These are phyloP conservation scores for Parauchenoglanis ngamensis DNA, from an alignment of 2,797 vertebrate genomes.

Conservation along the genomic window DNA sequence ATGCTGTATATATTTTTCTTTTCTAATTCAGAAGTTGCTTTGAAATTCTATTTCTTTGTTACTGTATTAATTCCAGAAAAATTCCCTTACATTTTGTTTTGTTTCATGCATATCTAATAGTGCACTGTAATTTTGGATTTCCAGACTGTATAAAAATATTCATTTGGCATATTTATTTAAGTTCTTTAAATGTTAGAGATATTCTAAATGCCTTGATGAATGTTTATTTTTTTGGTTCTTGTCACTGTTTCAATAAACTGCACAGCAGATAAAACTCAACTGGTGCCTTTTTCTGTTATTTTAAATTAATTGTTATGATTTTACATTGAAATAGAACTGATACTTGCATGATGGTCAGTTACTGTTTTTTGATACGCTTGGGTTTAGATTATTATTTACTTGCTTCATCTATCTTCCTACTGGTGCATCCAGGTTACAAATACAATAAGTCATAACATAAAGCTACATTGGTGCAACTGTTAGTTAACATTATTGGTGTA, in stretches of 20 bases:
- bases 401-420: no score
- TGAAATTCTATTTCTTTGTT: background rate
- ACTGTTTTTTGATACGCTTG: background rate
- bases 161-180: background rate
- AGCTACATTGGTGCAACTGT: background rate
- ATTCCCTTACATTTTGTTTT: no score
- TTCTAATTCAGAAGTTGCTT: background rate
- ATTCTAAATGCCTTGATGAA: background rate
- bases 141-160: background rate
- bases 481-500: no score
- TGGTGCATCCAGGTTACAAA: background rate
- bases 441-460: no score
- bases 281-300: background rate
- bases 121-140: background rate
- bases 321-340: background rate
- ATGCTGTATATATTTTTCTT: background rate
- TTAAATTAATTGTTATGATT: background rate
- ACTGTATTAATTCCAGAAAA: background rate
- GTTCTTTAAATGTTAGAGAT: background rate
- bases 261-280: constrained; percentile 17
- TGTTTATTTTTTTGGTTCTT: background rate
- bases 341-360: background rate
- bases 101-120: background rate
- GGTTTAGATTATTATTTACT: background rate
- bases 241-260: constrained; percentile 20